Base-by-base conservation (phyloP, 2,888 invertebrate genomes). In the Timema podura region DNA sequence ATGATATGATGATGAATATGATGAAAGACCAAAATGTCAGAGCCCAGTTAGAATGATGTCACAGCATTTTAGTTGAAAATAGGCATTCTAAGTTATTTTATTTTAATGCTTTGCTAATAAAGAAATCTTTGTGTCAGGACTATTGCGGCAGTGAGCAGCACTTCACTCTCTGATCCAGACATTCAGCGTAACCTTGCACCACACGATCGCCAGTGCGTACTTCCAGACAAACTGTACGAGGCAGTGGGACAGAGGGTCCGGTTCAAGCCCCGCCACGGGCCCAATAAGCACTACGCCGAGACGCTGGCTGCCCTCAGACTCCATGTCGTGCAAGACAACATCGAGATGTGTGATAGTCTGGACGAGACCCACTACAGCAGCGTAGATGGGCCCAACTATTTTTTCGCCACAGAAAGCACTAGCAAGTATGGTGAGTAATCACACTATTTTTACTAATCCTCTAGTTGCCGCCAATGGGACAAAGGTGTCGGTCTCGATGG, bases 201-300 rank as follows among this genome's bases (percentile, higher is more conserved):
- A 5, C 85, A 88, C 65, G 87, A 88, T 73, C 88, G 88, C 73
- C 85, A 86, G 72, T 85, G 88, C 16, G 83, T 91, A 59, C 82
- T 89, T 72, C 89, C 91, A 0, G 91, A 91, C 75, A 85, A 86
- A n/a, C 81, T 92, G 15, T 88, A 89, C 77, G 89, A 89, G 74
- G 85, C 86, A 49, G 86, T 91, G 0, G 85, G 88, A 69, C 84
- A 84, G 71, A 86, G 88, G 73, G 82, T 91, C 1, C 82, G 81
- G 59, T 91, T 87, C 75, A 83, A 76, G 51, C 76, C 77, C 7
- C 79, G 59, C 7, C 71, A 74, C 45, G 72, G 72, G 11, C 77
- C 80, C 2, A 78, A 77, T 16, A 83, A 82, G 72, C 69, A 77
- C 46, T 65, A 71, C 47, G 57, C 65, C 7, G 87, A 89, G 77